Evolutionary conservation across 2,888 invertebrate species (phyloP), one percentile per base, ranked within the genome.

Genomic region (Lasiommata megera): DNA sequence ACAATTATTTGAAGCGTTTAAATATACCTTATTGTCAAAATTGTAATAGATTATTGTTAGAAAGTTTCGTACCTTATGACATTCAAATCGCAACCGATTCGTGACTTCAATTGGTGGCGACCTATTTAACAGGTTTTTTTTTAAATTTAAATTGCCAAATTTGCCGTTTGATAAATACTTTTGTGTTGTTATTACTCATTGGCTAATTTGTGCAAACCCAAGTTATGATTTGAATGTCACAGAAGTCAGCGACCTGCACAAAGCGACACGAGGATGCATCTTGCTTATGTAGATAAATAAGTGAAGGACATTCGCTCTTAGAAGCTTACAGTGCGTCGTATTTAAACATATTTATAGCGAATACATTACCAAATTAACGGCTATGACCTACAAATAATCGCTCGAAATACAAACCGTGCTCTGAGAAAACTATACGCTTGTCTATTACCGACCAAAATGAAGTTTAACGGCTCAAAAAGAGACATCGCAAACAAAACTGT

Each of bases 281-380:
- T 88, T 75, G 73, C 88, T 88, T 88, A 85, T 84, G 74, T 81
- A 70, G 60, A 64, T 57, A 69, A 81, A 88, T 86, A 88, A 89
- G 89, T 74, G 73, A 72, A 84, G 84, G 83, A 79, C 83, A 88
- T 85, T 84, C 83, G 53, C 47, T 64, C 43, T 43, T 16, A 29
- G 40, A 23, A 53, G 40, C 55, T 11, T 16, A 29, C 16, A 16
- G 55, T 31, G 46, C 58, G 50, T 61, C 60, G 59, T 50, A 50
- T 53, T 54, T 54, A 53, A 48, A 46, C 23, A 57, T 54, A 38
- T 34, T 53, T 56, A 58, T 60, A 63, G 62, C 64, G 61, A 62
- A 61, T 61, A 63, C 64, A 62, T 34, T 52, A 56, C 73, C 65
- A 62, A 67, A 71, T 76, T 79, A 79, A 66, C 69, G 72, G 73